These are phyloP conservation scores for Amblyraja radiata DNA, from an alignment of 2,797 vertebrate genomes.

Conservation along the genomic window DNA sequence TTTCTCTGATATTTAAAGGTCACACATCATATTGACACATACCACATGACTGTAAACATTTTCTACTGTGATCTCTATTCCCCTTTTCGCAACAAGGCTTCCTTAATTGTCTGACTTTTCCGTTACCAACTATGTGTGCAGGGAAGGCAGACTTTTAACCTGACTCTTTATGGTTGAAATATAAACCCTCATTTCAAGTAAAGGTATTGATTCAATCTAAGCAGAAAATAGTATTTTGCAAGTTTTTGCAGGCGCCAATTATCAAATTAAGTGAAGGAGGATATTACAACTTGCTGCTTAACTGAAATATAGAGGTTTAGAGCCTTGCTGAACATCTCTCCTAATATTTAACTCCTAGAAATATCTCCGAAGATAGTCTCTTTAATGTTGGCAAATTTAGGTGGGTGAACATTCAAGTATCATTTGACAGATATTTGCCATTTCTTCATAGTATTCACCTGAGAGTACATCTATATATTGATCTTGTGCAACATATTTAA, in stretches of 20 bases:
- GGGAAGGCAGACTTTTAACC: not conserved
- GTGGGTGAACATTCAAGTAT: not conserved
- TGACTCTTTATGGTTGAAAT: not conserved
- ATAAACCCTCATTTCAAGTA: not conserved
- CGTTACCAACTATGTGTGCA: not conserved
- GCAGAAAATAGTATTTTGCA: not conserved
- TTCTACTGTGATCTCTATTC: not conserved
- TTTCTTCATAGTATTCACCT: not conserved
- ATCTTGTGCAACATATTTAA: not conserved
- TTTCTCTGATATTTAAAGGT: not conserved
- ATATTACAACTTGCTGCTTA: not conserved
- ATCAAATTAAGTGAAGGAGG: not conserved
- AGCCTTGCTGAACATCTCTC: not conserved
- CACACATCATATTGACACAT: not conserved
- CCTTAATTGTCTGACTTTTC: not conserved
- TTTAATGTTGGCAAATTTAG: not conserved
- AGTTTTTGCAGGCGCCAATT: not conserved
- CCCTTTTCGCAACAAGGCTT: not conserved
- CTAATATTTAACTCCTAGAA: not conserved
- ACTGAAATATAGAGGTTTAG: not conserved
- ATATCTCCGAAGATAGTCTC: not conserved
- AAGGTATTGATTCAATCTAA: not conserved
- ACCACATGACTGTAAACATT: not conserved
- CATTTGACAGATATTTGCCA: not conserved
- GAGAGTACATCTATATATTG: not conserved